phyloP scores from a whole-genome alignment of 2,888 invertebrate species.

The Agriopis marginaria region DNA sequence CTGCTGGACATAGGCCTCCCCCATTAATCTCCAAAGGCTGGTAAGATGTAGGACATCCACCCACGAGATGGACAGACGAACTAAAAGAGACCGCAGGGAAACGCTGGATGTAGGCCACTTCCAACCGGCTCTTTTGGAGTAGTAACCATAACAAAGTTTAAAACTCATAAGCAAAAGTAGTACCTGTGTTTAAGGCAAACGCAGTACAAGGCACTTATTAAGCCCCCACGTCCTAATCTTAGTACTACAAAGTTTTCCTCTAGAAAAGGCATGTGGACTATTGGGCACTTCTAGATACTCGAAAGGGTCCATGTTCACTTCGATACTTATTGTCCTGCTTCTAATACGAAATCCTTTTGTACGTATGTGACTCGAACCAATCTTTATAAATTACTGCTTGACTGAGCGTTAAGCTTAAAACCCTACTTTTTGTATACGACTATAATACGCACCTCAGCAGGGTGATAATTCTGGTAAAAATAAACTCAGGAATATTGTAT shows the following conservation, averaged over 20 bases:
- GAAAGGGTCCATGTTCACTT: slow-evolving; percentile 42
- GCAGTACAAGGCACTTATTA: neutral
- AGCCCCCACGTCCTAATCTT: neutral
- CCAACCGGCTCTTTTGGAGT: too few species aligned
- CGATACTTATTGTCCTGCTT: slow-evolving; percentile 64
- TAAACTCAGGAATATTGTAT: too few species aligned
- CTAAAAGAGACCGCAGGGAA: too few species aligned
- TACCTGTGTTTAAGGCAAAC: neutral
- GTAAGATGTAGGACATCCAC: too few species aligned
- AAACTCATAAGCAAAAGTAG: too few species aligned
- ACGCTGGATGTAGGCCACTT: too few species aligned
- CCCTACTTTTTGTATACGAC: neutral
- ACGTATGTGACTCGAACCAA: slow-evolving; percentile 58
- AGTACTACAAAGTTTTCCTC: neutral
- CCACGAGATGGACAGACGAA: too few species aligned
- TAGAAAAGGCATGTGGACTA: neutral
- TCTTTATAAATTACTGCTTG: slow-evolving; percentile 69
- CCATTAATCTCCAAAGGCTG: too few species aligned
- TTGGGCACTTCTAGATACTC: neutral
- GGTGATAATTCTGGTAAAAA: too few species aligned
- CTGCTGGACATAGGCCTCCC: too few species aligned
- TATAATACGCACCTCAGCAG: neutral
- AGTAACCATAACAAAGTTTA: too few species aligned
- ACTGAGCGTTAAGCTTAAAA: slow-evolving; percentile 48
- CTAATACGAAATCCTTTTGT: slow-evolving; percentile 65